Evolutionary conservation across 2,888 invertebrate species (phyloP), one percentile per base, ranked within the genome.

Genomic region (Erannis defoliaria): DNA sequence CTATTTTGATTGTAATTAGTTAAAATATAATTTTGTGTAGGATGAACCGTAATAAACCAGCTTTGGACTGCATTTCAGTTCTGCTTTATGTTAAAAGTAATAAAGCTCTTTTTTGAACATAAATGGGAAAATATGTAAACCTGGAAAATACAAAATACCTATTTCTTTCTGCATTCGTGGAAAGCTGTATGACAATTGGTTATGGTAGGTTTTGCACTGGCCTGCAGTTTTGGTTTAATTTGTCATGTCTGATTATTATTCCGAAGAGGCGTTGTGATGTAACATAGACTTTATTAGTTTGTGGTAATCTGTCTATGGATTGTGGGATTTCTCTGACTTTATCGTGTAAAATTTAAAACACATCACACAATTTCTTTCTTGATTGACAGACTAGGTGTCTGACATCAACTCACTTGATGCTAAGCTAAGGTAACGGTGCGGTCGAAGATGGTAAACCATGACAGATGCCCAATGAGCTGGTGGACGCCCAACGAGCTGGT

Each of bases 141-240:
- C 6, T 26, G 14, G 35, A 37, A 31, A 43, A 54, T 33, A 21
- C 16, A 16, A 16, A 3, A 31, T 33, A 46, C 9, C 6, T 18
- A 19, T 26, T 6, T 38, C 14, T 29, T 29, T 37, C 38, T 61
- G 50, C 55, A 33, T 26, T 26, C 33, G 21, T 18, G 8, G 49
- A 29, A 49, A 55, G 31, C 55, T 50, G 62, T 65, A 62, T 56
- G 38, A 10, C 53, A 33, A 35, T 29, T 31, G 23, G 9, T 16
- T 59, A 65, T 53, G 53, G 48, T 51, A 10, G 29, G 9, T 51
- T 65, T 65, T 62, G n/a, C 49, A 29, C 31, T 62, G 56, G 33
- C 33, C 23, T 33, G 12, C 16, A 23, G 5, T 33, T 43, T 56
- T n/a, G 40, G 38, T 26, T 5, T 26, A 50, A 51, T 61, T 55